phyloP scores from a whole-genome alignment of 2,113 vertebrate genomes.

The Phycodurus eques region DNA sequence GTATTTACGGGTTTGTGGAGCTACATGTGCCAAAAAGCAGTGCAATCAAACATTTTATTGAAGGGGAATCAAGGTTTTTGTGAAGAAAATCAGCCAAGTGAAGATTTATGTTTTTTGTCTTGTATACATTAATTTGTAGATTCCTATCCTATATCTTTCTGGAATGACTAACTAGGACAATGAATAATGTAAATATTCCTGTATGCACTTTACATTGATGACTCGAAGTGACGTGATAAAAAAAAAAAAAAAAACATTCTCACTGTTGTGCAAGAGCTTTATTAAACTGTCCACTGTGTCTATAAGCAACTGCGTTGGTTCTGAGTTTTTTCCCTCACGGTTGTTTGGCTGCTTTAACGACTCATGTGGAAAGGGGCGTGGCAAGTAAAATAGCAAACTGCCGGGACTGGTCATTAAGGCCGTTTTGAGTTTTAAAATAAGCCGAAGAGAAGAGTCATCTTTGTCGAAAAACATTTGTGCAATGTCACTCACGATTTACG shows the following conservation, averaged over 20 bases:
- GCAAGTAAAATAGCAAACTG: neutral
- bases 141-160: conserved; percentile 7
- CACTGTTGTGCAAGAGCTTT: conserved; percentile 17
- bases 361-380: neutral
- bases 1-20: neutral
- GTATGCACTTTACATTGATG: conserved; percentile 43
- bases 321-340: neutral
- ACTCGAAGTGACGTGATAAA: neutral
- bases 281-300: conserved; percentile 44
- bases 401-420: neutral
- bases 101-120: neutral
- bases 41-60: neutral
- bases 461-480: neutral
- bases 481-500: neutral
- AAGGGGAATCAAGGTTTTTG: neutral
- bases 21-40: neutral
- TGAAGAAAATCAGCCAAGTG: neutral
- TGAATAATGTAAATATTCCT: conserved; percentile 33
- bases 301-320: neutral
- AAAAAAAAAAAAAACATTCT: neutral
- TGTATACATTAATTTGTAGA: conserved; percentile 6
- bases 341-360: too few species aligned
- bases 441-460: neutral
- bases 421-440: neutral
- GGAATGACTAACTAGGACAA: neutral